These are phyloP conservation scores for Dendrocincla fuliginosa DNA, from an alignment of 2,797 vertebrate species.

Conservation along the genomic window DNA sequence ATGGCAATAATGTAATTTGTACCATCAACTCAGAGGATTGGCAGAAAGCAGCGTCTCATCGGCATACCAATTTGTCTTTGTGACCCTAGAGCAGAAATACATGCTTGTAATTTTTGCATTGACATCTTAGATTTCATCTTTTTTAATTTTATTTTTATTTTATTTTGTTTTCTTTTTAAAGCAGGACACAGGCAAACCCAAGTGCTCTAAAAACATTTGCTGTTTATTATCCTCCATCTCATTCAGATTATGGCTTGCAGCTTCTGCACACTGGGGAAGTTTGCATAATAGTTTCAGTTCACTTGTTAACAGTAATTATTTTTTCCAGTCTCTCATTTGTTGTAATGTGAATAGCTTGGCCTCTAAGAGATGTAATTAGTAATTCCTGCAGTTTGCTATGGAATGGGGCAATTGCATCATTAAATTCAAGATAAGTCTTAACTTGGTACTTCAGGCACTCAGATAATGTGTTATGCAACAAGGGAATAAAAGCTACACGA, in stretches of 20 bases:
- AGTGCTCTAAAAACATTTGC: not conserved
- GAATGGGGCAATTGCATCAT: not conserved
- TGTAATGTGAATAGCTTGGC: slow-evolving; percentile 17
- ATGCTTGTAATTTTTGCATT: not conserved
- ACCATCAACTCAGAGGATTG: not conserved
- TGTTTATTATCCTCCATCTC: not conserved
- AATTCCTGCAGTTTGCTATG: slow-evolving; percentile 30
- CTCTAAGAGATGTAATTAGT: slow-evolving; percentile 51
- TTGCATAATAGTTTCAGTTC: slow-evolving; percentile 55
- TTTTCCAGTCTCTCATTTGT: slow-evolving; percentile 30
- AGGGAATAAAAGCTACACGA: not conserved
- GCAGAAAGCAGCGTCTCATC: not conserved
- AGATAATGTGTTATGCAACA: not conserved
- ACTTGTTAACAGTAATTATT: slow-evolving; percentile 63
- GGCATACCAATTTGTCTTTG: not conserved
- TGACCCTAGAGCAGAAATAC: not conserved
- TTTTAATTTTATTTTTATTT: not conserved
- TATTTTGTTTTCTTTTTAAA: not conserved
- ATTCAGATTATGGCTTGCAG: slow-evolving; percentile 14
- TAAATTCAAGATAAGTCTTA: slow-evolving; percentile 14
- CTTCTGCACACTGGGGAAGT: slow-evolving; percentile 19
- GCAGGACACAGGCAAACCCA: not conserved
- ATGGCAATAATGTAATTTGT: not conserved
- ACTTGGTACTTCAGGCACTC: not conserved
- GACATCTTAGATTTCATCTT: not conserved